Conservation (phyloP, 1,140 invertebrate genomes). For the Orussus abietinus region DNA sequence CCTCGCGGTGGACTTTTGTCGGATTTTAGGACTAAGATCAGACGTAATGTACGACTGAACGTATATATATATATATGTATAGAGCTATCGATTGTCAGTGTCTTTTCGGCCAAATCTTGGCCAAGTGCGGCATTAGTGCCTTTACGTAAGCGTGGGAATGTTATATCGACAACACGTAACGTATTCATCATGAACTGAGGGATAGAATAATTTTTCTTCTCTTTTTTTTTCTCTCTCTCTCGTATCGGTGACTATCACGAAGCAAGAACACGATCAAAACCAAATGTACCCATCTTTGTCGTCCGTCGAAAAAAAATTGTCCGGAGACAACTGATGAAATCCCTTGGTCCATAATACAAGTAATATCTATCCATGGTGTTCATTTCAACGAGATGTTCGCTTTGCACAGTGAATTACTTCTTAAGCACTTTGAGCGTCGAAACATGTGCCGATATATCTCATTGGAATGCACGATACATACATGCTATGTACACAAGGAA, state of each 20-base stretch:
- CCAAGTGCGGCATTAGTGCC: conserved; percentile 55
- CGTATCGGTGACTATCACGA: no score
- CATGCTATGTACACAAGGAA: conserved; percentile 38
- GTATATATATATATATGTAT: no score
- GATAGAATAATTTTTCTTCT: no score
- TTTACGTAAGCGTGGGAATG: conserved; percentile 55
- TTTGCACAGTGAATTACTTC: conserved; percentile 2
- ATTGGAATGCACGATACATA: conserved; percentile 27
- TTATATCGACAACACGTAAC: conserved; percentile 56
- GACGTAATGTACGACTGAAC: no score
- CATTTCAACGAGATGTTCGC: conserved; percentile 28
- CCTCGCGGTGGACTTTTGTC: no score
- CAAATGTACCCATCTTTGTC: no score
- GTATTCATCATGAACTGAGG: conserved; percentile 43
- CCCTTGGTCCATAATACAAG: conserved; percentile 40
- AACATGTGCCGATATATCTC: no score
- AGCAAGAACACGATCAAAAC: no score
- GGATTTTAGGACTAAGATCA: no score
- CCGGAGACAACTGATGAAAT: conserved; percentile 16
- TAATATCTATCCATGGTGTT: conserved; percentile 32
- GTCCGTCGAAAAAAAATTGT: no score
- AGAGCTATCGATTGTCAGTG: conserved; percentile 47
- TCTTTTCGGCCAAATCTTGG: conserved; percentile 42
- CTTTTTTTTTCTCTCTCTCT: no score
- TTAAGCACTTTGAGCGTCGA: not conserved